Evolutionary conservation across 1,140 invertebrate genomes (phyloP).

Genomic region (Heliconius nattereri): DNA sequence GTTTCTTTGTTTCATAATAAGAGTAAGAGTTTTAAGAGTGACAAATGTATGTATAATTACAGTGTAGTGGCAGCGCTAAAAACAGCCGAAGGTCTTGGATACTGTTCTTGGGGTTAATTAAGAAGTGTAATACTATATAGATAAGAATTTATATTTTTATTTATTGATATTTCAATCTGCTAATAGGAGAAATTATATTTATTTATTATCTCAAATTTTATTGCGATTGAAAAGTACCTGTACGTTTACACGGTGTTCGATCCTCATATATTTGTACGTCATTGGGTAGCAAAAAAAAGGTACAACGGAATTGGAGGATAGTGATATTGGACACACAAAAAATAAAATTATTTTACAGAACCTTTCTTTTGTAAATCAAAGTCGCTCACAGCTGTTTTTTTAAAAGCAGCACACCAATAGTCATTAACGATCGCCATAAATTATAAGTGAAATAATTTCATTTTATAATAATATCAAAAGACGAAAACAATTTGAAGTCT

Average conservation of each 20-base stretch:
- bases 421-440: neutral
- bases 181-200: too few relatives aligned
- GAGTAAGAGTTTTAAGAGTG: neutral
- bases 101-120: neutral
- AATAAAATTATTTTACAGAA: neutral
- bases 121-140: too few relatives aligned
- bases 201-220: too few relatives aligned
- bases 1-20: conserved; percentile 14
- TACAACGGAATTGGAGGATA: too few relatives aligned
- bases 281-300: too few relatives aligned
- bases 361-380: neutral
- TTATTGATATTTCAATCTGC: too few relatives aligned
- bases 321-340: too few relatives aligned
- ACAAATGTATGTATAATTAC: neutral
- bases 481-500: neutral
- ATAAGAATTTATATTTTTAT: too few relatives aligned
- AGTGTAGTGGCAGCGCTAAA: neutral
- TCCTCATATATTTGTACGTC: too few relatives aligned
- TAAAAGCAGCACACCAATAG: neutral
- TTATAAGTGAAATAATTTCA: neutral
- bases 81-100: neutral
- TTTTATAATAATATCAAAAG: neutral
- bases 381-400: neutral
- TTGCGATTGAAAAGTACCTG: too few relatives aligned
- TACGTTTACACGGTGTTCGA: too few relatives aligned